Conservation (phyloP, 2,113 vertebrate genomes). For the Motacilla alba region DNA sequence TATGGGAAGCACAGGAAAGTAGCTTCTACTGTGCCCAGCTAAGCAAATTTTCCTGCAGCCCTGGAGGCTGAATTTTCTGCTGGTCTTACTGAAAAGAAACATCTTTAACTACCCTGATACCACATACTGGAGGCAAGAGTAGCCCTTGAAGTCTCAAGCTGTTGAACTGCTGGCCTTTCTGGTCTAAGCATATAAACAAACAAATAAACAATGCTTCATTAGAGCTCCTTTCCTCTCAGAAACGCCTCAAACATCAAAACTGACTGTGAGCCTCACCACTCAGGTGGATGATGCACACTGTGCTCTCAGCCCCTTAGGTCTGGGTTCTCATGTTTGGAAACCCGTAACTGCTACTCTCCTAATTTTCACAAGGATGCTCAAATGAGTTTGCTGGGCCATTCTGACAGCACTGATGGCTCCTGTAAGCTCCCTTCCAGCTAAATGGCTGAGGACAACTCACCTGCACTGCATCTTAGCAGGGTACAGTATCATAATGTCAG, state of each 20-base stretch:
- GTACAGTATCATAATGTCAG: not conserved
- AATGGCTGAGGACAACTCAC: not conserved
- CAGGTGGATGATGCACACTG: not conserved
- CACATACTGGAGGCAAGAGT: not conserved
- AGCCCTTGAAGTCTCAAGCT: not conserved
- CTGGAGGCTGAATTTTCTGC: not conserved
- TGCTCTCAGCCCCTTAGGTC: not conserved
- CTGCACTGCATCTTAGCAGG: not conserved
- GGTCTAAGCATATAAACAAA: not conserved
- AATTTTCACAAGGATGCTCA: not conserved
- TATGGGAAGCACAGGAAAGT: not conserved
- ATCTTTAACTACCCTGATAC: not conserved
- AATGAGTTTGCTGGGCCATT: not conserved
- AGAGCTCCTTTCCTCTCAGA: not conserved
- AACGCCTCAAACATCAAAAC: not conserved
- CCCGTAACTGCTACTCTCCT: not conserved
- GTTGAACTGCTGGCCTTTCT: not conserved
- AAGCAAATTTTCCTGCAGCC: not conserved
- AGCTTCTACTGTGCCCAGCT: not conserved
- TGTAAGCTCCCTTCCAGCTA: not conserved
- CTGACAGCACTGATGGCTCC: not conserved
- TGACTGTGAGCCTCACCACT: rapidly evolving
- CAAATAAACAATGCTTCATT: not conserved
- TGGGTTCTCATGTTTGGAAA: not conserved
- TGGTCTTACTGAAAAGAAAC: not conserved